A percentile compares a stretch with the other conserved stretches of the same genome.
Conservation (phyloP, 2,113 vertebrate species). For the Carollia perspicillata region DNA sequence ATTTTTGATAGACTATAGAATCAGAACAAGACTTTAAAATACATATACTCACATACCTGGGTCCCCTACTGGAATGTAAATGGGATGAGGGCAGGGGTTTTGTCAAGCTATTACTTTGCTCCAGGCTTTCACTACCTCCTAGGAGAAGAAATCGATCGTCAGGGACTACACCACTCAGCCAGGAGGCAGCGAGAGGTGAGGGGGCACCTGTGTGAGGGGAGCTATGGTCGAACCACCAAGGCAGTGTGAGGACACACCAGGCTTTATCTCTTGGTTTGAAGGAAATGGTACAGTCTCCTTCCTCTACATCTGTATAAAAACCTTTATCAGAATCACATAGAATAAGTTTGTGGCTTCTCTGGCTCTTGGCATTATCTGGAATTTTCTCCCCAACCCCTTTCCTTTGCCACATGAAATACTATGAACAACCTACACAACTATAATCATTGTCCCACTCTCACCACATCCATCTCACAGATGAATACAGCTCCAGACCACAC, state of each 20-base stretch:
- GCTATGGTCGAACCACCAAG: background rate
- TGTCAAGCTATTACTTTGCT: background rate
- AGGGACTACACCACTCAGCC: background rate
- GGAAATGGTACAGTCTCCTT: background rate
- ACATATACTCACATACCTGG: background rate
- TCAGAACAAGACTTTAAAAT: background rate
- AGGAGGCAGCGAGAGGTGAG: background rate
- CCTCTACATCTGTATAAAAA: background rate
- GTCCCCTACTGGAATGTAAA: background rate
- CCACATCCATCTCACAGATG: background rate
- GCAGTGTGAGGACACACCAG: background rate
- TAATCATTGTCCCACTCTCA: background rate
- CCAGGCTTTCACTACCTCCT: background rate
- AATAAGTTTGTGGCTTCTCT: background rate
- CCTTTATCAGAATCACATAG: background rate
- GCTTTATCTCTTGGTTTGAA: background rate
- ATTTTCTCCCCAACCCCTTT: background rate
- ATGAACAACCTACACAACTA: background rate
- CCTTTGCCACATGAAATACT: background rate
- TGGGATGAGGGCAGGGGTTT: background rate
- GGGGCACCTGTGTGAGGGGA: background rate
- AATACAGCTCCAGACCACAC: background rate
- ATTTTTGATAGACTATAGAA: conserved; percentile 4
- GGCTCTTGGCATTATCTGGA: background rate
- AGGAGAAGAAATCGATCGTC: background rate